A percentile compares a stretch with the other conserved stretches of the same genome.
These are phyloP conservation scores for Mormyrus proboscirostris DNA, from an alignment of 2,797 vertebrate species.

Conservation along the genomic window DNA sequence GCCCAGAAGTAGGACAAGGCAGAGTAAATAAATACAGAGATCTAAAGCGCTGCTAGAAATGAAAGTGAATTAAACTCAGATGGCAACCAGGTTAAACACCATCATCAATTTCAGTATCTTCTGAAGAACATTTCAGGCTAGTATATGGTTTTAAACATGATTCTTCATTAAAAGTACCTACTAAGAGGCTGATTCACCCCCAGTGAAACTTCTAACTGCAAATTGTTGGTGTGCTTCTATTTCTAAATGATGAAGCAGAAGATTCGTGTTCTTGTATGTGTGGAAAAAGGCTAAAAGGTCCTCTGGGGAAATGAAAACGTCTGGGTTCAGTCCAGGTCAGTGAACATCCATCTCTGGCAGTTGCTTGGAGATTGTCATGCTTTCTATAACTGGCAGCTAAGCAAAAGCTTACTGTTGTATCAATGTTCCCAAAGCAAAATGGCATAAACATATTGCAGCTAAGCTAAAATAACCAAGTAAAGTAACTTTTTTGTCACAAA, in stretches of 20 bases:
- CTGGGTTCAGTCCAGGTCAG: not conserved
- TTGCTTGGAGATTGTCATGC: not conserved
- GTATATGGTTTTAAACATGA: not conserved
- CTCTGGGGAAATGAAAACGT: not conserved
- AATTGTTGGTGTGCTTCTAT: not conserved
- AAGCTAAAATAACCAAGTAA: not conserved
- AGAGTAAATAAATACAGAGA: constrained; percentile 6
- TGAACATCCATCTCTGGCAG: not conserved
- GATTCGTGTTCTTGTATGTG: not conserved
- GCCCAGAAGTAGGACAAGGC: not conserved
- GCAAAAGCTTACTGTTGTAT: not conserved
- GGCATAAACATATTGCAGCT: not conserved
- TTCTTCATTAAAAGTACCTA: not conserved
- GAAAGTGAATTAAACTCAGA: not conserved
- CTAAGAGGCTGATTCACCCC: not conserved
- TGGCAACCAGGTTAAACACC: not conserved
- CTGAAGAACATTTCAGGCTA: not conserved
- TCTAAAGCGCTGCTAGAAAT: not conserved
- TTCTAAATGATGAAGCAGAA: not conserved
- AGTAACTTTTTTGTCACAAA: not conserved
- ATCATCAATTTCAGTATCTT: not conserved
- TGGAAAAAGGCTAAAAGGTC: not conserved
- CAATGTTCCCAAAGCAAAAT: not conserved
- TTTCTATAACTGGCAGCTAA: not conserved
- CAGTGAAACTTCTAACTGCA: not conserved